Percentiles rank a stretch among this genome's conserved stretches.
Conservation (phyloP, 1,140 invertebrate genomes). For the Apis cerana region DNA sequence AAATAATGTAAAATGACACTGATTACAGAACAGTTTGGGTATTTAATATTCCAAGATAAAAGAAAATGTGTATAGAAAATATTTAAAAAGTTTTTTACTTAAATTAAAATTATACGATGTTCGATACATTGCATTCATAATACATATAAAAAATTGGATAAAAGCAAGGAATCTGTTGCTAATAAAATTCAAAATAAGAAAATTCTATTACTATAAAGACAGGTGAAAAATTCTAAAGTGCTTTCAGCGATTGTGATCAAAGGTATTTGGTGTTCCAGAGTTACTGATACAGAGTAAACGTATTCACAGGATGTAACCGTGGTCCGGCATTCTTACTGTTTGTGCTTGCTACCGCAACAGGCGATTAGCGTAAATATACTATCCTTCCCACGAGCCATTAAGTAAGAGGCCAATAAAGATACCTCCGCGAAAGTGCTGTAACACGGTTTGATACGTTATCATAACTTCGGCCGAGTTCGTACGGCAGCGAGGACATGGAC, state of each 20-base stretch:
- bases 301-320: not conserved
- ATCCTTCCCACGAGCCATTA: conserved; percentile 38
- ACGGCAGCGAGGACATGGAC: conserved; percentile 19
- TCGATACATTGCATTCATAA: no score
- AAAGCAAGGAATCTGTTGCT: no score
- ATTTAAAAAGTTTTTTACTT: no score
- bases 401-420: conserved; percentile 42
- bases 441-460: conserved; percentile 35
- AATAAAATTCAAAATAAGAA: not conserved
- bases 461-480: not conserved
- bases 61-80: no score
- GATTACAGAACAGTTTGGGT: not conserved
- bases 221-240: not conserved
- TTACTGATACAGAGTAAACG: not conserved
- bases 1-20: not conserved
- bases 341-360: conserved; percentile 12
- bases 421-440: conserved; percentile 32
- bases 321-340: conserved; percentile 14
- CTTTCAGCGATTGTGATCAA: not conserved
- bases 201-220: not conserved
- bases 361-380: conserved; percentile 42
- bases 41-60: no score
- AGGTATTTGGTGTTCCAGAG: not conserved
- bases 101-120: no score
- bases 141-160: no score